Evolutionary conservation across 2,113 vertebrate species (phyloP).

Genomic region (Tricholaema leucomelas): DNA sequence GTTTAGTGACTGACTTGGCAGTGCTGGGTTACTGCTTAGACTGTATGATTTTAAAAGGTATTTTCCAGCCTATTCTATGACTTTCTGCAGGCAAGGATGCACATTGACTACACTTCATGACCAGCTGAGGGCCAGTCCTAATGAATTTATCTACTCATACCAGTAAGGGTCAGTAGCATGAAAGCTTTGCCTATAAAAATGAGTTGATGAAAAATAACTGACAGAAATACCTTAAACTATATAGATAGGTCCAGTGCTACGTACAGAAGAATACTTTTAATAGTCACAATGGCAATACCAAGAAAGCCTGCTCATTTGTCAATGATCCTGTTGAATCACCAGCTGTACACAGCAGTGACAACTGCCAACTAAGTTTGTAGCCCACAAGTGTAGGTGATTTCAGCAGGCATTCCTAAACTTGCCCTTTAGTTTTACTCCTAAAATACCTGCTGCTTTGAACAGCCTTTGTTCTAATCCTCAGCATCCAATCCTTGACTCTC

Average conservation of each 20-base stretch:
- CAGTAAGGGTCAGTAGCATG: neutral
- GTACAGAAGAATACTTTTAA: neutral
- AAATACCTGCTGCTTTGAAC: neutral
- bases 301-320: neutral
- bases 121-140: neutral
- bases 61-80: no score
- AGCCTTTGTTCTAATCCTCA: neutral
- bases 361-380: neutral
- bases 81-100: neutral
- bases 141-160: neutral
- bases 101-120: neutral
- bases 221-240: neutral
- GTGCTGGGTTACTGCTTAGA: no score
- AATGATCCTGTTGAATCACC: neutral
- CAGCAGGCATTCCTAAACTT: neutral
- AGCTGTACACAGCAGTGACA: neutral
- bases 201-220: neutral
- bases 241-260: neutral
- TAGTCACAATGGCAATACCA: neutral
- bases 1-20: no score
- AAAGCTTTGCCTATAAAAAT: neutral
- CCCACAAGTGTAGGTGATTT: accelerated
- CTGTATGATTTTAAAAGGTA: no score
- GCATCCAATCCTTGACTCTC: accelerated
- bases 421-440: neutral